These are phyloP conservation scores for Periophthalmus magnuspinnatus DNA, from an alignment of 2,797 vertebrate species.

Conservation along the genomic window DNA sequence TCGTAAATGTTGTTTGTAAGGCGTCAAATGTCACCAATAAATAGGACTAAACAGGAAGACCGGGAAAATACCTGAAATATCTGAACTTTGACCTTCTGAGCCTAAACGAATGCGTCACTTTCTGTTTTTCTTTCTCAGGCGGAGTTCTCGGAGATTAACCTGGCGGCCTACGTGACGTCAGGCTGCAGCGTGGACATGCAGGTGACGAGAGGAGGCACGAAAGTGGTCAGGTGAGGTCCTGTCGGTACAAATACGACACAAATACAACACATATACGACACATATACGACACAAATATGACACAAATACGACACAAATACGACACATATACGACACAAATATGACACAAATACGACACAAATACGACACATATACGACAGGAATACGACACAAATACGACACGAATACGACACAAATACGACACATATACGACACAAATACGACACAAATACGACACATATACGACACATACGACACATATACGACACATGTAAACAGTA, in stretches of 20 bases:
- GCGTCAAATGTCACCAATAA: no score
- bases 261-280: not conserved
- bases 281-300: no score
- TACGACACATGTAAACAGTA: not conserved
- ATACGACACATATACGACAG: not conserved
- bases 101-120: not conserved
- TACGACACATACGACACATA: not conserved
- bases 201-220: conserved; percentile 86
- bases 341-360: no score
- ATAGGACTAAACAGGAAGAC: no score
- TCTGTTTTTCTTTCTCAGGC: conserved; percentile 78
- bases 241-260: no score
- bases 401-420: no score
- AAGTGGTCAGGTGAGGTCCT: conserved; percentile 88
- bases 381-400: not conserved
- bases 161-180: conserved; percentile 87
- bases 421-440: not conserved
- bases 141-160: conserved; percentile 94
- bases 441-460: no score
- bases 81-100: no score
- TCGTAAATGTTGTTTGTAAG: no score
- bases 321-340: no score
- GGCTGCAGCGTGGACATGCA: conserved; percentile 97
- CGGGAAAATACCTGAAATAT: no score
- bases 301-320: not conserved